Evolutionary conservation across 2,888 invertebrate genomes (phyloP), one percentile per base, ranked within the genome.

Genomic region (Protodeltote pygarga): DNA sequence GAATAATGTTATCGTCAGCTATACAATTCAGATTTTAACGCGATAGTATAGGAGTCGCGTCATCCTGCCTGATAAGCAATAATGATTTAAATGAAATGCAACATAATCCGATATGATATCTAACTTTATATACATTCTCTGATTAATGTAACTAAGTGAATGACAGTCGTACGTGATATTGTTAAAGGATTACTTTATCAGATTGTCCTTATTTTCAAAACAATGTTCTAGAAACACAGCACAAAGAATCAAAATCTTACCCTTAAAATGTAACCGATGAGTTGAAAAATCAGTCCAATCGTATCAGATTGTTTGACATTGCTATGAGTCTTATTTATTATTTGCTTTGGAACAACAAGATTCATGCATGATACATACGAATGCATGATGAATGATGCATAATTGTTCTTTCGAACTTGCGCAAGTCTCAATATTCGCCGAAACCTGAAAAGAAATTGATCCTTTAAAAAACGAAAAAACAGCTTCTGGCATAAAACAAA

Each of bases 41-140:
- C 8, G 16, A n/a, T 23, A 23, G 25, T 38, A 14, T 13, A 15
- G 3, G 9, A n/a, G 8, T 11, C 5, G 4, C 5, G 13, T 34
- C 16, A 27, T 45, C n/a, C 5, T 32, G 19, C 14, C 10, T 17
- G 6, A 40, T 20, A 19, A 20, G 1, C 13, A 39, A 37, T 19
- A 38, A 40, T 34, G 42, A 59, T 25, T 47, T 31, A 35, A 63
- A 37, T 34, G 39, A 31, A 42, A 48, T 46, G 40, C 19, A 32
- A 47, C 21, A n/a, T 33, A 25, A 42, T 45, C 23, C 25, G 64
- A 61, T 65, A 61, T 29, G 20, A 42, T 58, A 63, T 42, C 45
- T 47, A 25, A n/a, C 25, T 52, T n/a, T n/a, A n/a, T n/a, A 20
- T 42, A 42, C 49, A 66, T 49, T 48, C 38, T 24, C 15, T 29